Percentiles rank a stretch among this genome's conserved stretches.
Evolutionary conservation across 2,113 vertebrate species (phyloP).

Genomic region (Penelope pileata): DNA sequence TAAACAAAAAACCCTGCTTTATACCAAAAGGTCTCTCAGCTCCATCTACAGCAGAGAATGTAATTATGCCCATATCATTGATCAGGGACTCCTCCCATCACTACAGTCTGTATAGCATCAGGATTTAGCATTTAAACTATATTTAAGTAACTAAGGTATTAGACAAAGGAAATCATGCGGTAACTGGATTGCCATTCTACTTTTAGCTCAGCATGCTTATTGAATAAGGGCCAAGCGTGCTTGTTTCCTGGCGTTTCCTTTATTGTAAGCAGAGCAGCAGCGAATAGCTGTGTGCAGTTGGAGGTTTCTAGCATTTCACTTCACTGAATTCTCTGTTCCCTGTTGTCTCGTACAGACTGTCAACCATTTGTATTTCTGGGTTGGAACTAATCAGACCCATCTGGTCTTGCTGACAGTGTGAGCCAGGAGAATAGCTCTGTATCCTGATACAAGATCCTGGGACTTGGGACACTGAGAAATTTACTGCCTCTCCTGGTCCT

Average conservation of each 20-base stretch:
- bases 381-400: conserved; percentile 71
- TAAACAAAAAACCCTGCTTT: neutral
- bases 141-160: conserved; percentile 8
- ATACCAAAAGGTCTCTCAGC: neutral
- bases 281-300: conserved; percentile 13
- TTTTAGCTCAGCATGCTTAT: conserved; percentile 47
- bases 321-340: conserved; percentile 51
- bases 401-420: conserved; percentile 44
- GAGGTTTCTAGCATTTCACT: conserved; percentile 65
- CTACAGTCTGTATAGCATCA: neutral
- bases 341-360: conserved; percentile 62
- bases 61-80: neutral
- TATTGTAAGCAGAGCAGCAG: conserved; percentile 42
- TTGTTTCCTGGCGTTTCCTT: conserved; percentile 45
- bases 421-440: conserved; percentile 55
- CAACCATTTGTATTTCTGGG: conserved; percentile 68
- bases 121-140: conserved; percentile 10
- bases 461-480: neutral
- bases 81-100: neutral
- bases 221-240: conserved; percentile 37
- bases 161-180: conserved; percentile 38
- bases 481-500: neutral
- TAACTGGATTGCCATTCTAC: conserved; percentile 39
- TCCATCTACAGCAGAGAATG: neutral
- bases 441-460: conserved; percentile 31